Conservation (phyloP, 1,140 invertebrate genomes). For the Rhagoletis pomonella region DNA sequence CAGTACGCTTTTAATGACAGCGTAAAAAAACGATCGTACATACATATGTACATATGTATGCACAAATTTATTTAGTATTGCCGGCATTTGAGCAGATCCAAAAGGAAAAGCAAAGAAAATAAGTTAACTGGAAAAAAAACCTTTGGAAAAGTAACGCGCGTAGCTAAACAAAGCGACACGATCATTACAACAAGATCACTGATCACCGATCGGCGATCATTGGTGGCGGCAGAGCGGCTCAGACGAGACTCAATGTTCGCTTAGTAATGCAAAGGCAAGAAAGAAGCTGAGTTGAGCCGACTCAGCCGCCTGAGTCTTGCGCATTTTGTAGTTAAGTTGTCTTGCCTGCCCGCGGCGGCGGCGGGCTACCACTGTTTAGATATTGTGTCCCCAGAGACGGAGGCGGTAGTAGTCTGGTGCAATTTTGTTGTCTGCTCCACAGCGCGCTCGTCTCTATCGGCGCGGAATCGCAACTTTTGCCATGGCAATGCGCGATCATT, state of each 20-base stretch:
- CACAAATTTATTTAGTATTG: background rate
- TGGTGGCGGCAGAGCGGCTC: background rate
- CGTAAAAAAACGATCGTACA: constrained; percentile 10
- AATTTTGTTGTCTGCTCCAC: background rate
- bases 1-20: constrained; percentile 28
- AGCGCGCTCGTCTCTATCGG: too few species aligned
- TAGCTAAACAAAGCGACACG: constrained; percentile 27
- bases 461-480: too few species aligned
- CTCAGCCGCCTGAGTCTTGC: background rate
- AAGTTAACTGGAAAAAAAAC: background rate
- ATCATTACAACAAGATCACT: constrained; percentile 49
- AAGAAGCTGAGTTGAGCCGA: background rate
- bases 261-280: too few species aligned
- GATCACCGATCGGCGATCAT: constrained; percentile 6
- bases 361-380: background rate
- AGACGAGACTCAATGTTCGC: too few species aligned
- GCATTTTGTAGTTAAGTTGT: constrained; percentile 39
- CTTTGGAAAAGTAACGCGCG: background rate
- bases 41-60: background rate
- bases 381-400: constrained; percentile 41
- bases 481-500: constrained; percentile 44
- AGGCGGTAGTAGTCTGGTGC: constrained; percentile 25
- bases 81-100: background rate
- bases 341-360: background rate
- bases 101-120: constrained; percentile 17